These are phyloP conservation scores for Austrofundulus limnaeus DNA, from an alignment of 2,113 vertebrate species.

Conservation along the genomic window DNA sequence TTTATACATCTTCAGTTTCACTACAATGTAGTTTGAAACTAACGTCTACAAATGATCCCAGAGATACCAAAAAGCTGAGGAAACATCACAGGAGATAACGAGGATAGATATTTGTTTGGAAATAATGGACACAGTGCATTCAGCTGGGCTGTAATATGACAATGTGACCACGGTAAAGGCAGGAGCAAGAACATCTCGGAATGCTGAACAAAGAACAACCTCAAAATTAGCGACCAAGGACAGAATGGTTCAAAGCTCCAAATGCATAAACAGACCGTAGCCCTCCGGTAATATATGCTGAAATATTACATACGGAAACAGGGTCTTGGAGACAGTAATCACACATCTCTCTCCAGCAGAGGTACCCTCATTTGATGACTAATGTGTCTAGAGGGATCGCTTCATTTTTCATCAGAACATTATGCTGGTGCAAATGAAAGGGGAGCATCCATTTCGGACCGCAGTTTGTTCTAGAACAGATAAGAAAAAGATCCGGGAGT, in stretches of 20 bases:
- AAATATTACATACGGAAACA: conserved; percentile 61
- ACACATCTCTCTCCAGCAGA: conserved; percentile 39
- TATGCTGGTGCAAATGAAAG: conserved; percentile 67
- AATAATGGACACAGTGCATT: conserved; percentile 9
- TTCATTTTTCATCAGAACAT: conserved; percentile 77
- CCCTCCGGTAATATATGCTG: conserved; percentile 49
- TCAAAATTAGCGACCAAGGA: conserved; percentile 34
- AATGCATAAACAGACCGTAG: conserved; percentile 32
- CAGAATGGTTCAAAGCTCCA: conserved; percentile 41
- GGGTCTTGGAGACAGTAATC: conserved; percentile 39
- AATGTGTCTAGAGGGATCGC: conserved; percentile 69
- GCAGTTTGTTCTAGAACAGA: conserved; percentile 51
- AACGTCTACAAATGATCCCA: not conserved
- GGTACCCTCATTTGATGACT: conserved; percentile 61
- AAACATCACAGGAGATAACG: conserved; percentile 5
- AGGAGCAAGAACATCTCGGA: conserved; percentile 24
- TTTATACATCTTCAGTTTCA: not conserved
- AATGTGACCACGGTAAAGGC: conserved; percentile 19
- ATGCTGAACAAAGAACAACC: conserved; percentile 35
- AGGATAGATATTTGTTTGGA: conserved; percentile 9
- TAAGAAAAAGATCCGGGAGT: conserved; percentile 20
- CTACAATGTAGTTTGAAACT: not conserved
- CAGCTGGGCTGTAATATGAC: not conserved
- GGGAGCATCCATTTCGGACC: conserved; percentile 67
- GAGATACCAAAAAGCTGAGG: not conserved